Evolutionary conservation across 35 echinoderm and acorn worm genomes (phyloP), one percentile per base, ranked within the genome.

Genomic region (Apostichopus parvimensis): DNA sequence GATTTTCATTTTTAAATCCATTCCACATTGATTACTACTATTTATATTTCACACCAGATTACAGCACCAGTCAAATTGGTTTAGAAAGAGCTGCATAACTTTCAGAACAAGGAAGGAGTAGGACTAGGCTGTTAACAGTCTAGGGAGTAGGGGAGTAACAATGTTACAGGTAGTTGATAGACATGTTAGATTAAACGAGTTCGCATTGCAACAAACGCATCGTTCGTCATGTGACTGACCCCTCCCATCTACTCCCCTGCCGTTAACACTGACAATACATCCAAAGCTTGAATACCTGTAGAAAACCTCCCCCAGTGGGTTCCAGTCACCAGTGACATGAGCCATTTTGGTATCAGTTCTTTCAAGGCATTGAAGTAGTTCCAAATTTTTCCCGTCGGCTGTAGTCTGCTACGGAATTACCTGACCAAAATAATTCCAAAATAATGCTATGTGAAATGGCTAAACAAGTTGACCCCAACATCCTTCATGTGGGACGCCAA

Each of bases 321-420:
- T 98, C 96, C 96, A 98, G 57, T 95, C 94, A 6, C 94, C 96
- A 34, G 96, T 95, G 55, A 98, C 82, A 79, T 98, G 96, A 80
- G 94, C 96, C 96, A 98, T 98, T 14, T 6, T 75, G 21, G 15
- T 75, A n/a, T 4, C 12, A 75, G 6, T 75, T 75, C n/a, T 18
- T 21, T 75, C 71, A 75, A n/a, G 21, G 15, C 17, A 18, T 75
- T 61, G 34, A 45, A 45, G 34, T 61, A 61, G 58, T 61, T 12
- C 58, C 12, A n/a, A 75, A 18, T n/a, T n/a, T n/a, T 18, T 7
- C 12, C 20, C 17, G 14, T 15, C 5, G 15, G n/a, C 15, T 75
- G 71, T 75, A 75, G 71, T 75, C 71, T 75, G 71, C 71, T 75
- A 22, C 13, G 21, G 17, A 75, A 75, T 18, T 18, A 7, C 6